Evolutionary conservation across 2,797 vertebrate species (phyloP).

Genomic region (Melopsittacus undulatus): DNA sequence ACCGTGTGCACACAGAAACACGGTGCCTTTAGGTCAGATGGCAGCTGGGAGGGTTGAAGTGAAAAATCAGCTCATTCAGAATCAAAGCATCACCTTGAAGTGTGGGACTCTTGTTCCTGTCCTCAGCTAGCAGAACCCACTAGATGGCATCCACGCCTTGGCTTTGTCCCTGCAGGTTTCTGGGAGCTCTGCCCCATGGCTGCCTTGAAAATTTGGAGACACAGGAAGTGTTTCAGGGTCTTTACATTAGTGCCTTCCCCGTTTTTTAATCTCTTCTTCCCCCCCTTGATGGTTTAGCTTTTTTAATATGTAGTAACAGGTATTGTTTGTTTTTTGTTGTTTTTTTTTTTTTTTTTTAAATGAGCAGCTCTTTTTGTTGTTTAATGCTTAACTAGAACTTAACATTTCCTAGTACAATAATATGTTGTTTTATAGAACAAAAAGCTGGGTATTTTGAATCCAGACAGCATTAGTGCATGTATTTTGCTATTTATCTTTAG

Average conservation of each 20-base stretch:
- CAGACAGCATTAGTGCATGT: neutral
- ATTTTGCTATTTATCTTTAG: neutral
- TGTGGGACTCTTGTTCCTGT: neutral
- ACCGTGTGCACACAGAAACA: rapidly evolving
- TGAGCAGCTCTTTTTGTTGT: neutral
- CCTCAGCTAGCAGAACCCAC: neutral
- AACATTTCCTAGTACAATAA: neutral
- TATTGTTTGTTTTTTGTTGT: no score
- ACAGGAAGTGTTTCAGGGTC: neutral
- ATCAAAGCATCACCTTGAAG: neutral
- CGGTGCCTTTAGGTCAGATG: neutral
- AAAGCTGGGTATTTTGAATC: neutral
- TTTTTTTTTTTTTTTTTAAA: neutral
- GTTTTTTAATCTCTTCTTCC: neutral
- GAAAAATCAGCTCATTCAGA: neutral
- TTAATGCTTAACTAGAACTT: neutral
- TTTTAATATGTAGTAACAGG: rapidly evolving
- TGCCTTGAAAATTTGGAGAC: neutral
- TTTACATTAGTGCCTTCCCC: neutral
- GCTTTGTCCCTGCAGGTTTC: neutral
- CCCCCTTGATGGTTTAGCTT: rapidly evolving
- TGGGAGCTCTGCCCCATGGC: neutral
- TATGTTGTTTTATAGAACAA: neutral
- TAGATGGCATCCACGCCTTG: conserved; percentile 25
- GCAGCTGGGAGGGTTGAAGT: neutral